Conservation (phyloP, 2,113 vertebrate genomes). For the Rhinopithecus roxellana region DNA sequence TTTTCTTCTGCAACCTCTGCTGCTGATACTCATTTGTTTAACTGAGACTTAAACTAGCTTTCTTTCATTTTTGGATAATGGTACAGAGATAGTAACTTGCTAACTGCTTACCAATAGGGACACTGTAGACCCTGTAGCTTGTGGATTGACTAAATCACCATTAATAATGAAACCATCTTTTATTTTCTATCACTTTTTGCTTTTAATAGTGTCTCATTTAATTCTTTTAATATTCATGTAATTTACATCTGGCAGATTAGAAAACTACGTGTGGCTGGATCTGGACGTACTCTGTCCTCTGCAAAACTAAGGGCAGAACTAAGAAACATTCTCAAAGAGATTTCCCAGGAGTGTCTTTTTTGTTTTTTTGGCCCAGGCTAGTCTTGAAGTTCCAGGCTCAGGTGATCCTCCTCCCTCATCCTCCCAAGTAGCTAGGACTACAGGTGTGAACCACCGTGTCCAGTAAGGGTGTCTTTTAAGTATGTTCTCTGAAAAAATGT, state of each 20-base stretch:
- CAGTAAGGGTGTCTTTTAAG: background rate
- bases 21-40: background rate
- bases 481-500: background rate
- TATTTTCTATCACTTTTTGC: background rate
- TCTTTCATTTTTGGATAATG: background rate
- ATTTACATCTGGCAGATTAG: background rate
- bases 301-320: background rate
- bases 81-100: background rate
- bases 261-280: background rate
- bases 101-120: background rate
- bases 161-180: background rate
- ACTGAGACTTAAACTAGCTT: background rate
- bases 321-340: background rate
- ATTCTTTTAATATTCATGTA: background rate
- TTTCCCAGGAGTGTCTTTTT: background rate
- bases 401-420: background rate
- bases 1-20: too few species aligned
- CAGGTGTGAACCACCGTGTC: background rate
- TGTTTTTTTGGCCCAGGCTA: background rate
- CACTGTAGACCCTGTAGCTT: background rate
- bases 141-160: background rate
- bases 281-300: background rate
- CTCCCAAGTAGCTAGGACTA: background rate
- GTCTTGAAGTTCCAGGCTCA: background rate
- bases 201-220: slow-evolving; percentile 4